Conservation (phyloP, 1,140 invertebrate genomes). For the Microvelia longipes region DNA sequence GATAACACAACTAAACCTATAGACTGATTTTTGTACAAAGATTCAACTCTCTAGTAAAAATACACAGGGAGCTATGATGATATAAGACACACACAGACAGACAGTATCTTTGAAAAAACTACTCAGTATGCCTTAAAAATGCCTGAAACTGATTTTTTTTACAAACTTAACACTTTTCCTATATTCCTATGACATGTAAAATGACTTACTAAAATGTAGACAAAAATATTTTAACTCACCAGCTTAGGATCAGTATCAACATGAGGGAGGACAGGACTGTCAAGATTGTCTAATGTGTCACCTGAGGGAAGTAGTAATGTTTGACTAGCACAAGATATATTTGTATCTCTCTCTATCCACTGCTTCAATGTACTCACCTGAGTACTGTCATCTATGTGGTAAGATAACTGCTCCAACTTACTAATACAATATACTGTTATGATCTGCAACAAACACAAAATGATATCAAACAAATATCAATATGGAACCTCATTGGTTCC, state of each 20-base stretch:
- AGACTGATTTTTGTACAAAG: too few relatives aligned
- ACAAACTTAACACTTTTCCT: not conserved
- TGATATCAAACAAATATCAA: too few relatives aligned
- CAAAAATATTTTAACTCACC: too few relatives aligned
- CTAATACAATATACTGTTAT: constrained; percentile 8
- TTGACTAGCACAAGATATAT: constrained; percentile 32
- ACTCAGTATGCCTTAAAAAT: too few relatives aligned
- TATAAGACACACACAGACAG: too few relatives aligned
- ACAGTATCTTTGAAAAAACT: too few relatives aligned
- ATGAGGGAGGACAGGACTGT: not conserved
- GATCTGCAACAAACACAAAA: constrained; percentile 10
- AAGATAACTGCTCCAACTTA: constrained; percentile 31
- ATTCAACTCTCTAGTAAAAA: too few relatives aligned
- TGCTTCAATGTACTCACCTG: constrained; percentile 33
- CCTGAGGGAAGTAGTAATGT: constrained; percentile 30
- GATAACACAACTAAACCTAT: too few relatives aligned
- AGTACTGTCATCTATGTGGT: constrained; percentile 38
- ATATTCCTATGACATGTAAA: not conserved
- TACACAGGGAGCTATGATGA: too few relatives aligned
- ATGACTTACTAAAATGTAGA: too few relatives aligned
- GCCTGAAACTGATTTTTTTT: too few relatives aligned
- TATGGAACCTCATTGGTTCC: too few relatives aligned
- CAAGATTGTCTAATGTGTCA: constrained; percentile 22
- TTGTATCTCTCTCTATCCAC: constrained; percentile 36
- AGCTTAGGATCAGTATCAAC: not conserved